A percentile compares a stretch with the other conserved stretches of the same genome.
phyloP scores from a whole-genome alignment of 1,140 invertebrate genomes.

The Dufourea novaeangliae region DNA sequence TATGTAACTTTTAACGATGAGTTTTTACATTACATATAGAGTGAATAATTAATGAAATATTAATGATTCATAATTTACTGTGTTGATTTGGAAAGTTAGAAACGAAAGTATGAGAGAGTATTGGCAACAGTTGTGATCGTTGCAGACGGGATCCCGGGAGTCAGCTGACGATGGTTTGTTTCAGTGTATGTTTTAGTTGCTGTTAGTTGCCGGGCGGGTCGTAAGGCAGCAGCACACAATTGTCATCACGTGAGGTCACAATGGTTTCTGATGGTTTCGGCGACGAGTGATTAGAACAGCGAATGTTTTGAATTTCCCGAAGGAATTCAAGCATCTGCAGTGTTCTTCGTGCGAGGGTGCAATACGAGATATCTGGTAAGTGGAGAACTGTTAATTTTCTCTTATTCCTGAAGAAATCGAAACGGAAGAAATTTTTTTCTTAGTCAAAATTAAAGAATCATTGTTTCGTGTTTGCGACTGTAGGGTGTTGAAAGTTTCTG shows the following conservation, averaged over 20 bases:
- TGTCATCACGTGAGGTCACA: slow-evolving; percentile 70
- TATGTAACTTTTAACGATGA: too few relatives aligned
- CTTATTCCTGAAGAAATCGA: neutral
- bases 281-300: slow-evolving; percentile 52
- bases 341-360: neutral
- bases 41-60: neutral
- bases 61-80: neutral
- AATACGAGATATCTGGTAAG: slow-evolving; percentile 15
- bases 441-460: neutral
- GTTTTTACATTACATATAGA: neutral
- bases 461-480: slow-evolving; percentile 14
- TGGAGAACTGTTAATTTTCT: slow-evolving; percentile 4
- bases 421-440: neutral
- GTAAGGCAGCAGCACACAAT: slow-evolving; percentile 69
- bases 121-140: slow-evolving; percentile 8
- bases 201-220: slow-evolving; percentile 72
- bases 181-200: too few relatives aligned
- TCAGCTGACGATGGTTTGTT: slow-evolving; percentile 68
- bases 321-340: slow-evolving; percentile 47
- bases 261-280: slow-evolving; percentile 65
- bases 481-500: neutral
- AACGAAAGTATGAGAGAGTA: neutral
- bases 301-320: slow-evolving; percentile 56
- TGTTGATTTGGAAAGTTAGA: neutral
- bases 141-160: slow-evolving; percentile 18